phyloP scores from a whole-genome alignment of 2,113 vertebrate species.

The Apteryx owenii region DNA sequence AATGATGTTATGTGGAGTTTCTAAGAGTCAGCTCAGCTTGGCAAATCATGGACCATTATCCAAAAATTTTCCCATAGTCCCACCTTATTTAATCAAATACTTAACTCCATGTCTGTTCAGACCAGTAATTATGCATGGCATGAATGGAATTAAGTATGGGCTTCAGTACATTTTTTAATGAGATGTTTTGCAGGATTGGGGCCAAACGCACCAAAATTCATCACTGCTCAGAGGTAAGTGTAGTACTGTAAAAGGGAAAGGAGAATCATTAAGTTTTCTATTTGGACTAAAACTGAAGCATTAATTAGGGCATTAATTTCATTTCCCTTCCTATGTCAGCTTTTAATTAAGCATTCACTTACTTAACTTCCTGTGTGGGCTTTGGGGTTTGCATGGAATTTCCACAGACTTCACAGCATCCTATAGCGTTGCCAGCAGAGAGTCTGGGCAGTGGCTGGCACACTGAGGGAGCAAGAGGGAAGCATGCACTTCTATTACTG shows the following conservation, averaged over 20 bases:
- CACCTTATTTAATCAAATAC: not conserved
- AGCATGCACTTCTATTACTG: rapidly evolving
- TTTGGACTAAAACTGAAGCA: not conserved
- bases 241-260: not conserved
- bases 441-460: rapidly evolving
- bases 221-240: not conserved
- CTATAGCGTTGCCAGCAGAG: rapidly evolving
- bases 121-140: not conserved
- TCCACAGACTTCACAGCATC: not conserved
- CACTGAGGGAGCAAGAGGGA: not conserved
- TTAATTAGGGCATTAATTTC: conserved; percentile 57
- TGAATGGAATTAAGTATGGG: not conserved
- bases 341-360: conserved; percentile 48
- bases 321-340: conserved; percentile 11
- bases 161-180: not conserved
- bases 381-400: not conserved
- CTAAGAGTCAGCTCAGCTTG: not conserved
- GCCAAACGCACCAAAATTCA: conserved; percentile 37
- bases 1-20: not conserved
- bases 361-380: not conserved
- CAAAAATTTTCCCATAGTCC: not conserved
- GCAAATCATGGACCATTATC: not conserved
- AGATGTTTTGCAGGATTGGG: conserved; percentile 41
- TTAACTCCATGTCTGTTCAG: not conserved
- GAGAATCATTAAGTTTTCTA: not conserved